Evolutionary conservation across 2,888 invertebrate genomes (phyloP).

Genomic region (Acanthosoma haemorrhoidale): DNA sequence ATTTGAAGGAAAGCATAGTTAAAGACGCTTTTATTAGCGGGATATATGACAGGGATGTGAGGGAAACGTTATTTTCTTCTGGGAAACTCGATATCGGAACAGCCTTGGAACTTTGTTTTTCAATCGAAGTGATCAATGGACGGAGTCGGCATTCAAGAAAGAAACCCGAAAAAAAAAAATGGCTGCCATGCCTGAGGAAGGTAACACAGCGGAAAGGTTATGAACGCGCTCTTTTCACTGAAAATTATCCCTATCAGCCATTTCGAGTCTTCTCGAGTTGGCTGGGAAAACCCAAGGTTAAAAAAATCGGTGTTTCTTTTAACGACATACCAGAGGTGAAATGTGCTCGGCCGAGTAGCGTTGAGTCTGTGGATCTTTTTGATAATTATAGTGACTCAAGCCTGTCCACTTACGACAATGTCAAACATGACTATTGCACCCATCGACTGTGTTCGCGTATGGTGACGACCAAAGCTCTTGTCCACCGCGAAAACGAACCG

Average conservation of each 20-base stretch:
- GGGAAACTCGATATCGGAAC: background rate
- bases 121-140: background rate
- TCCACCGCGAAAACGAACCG: background rate
- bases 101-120: background rate
- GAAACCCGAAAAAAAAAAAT: background rate
- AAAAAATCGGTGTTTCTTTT: background rate
- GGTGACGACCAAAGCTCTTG: background rate
- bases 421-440: too few species aligned
- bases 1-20: background rate
- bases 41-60: background rate
- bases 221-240: too few species aligned
- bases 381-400: background rate
- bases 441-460: background rate
- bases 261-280: too few species aligned
- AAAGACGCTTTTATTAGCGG: conserved; percentile 26
- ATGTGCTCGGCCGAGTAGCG: background rate
- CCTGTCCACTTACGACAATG: background rate
- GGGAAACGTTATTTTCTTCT: background rate
- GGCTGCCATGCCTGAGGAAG: background rate
- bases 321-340: background rate
- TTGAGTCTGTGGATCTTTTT: background rate
- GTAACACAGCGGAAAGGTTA: too few species aligned
- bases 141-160: background rate
- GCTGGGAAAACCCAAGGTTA: too few species aligned
- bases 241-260: too few species aligned